A percentile compares a stretch with the other conserved stretches of the same genome.
Conservation (phyloP, 35 echinoderm and acorn worm genomes). For the Holothuria glaberrima region DNA sequence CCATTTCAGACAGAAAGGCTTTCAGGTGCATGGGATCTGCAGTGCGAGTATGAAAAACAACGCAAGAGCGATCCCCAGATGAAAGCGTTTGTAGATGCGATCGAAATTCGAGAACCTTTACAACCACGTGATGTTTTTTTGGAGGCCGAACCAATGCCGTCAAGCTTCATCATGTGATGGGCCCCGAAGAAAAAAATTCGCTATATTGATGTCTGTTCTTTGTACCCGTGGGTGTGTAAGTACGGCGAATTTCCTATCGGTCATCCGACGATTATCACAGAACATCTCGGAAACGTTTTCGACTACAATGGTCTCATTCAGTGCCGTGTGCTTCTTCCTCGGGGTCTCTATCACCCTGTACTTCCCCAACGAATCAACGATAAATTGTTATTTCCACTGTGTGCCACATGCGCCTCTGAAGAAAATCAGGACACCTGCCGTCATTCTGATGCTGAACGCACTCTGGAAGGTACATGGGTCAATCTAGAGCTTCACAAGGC, state of each 20-base stretch:
- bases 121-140: conserved; percentile 64
- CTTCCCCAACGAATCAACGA: conserved; percentile 5
- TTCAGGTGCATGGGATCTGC: conserved; percentile 11
- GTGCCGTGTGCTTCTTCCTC: conserved; percentile 8
- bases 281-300: too few species aligned
- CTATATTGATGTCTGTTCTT: too few species aligned
- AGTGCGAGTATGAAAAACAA: conserved; percentile 32
- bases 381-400: conserved; percentile 58
- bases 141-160: too few species aligned
- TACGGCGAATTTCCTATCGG: too few species aligned
- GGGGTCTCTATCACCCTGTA: conserved; percentile 1
- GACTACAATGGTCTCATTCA: conserved; percentile 58
- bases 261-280: not conserved
- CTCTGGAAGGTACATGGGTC: too few species aligned
- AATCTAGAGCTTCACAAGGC: too few species aligned
- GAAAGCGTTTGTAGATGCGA: not conserved
- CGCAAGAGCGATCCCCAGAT: not conserved
- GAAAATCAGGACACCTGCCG: not conserved
- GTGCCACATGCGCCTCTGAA: conserved; percentile 59
- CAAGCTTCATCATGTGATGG: conserved; percentile 41
- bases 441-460: conserved; percentile 12
- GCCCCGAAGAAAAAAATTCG: conserved; percentile 55
- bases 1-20: too few species aligned
- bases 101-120: conserved; percentile 12
- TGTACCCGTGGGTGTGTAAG: too few species aligned